Conservation (phyloP, 2,113 vertebrate genomes). For the Ageneiosus marmoratus region DNA sequence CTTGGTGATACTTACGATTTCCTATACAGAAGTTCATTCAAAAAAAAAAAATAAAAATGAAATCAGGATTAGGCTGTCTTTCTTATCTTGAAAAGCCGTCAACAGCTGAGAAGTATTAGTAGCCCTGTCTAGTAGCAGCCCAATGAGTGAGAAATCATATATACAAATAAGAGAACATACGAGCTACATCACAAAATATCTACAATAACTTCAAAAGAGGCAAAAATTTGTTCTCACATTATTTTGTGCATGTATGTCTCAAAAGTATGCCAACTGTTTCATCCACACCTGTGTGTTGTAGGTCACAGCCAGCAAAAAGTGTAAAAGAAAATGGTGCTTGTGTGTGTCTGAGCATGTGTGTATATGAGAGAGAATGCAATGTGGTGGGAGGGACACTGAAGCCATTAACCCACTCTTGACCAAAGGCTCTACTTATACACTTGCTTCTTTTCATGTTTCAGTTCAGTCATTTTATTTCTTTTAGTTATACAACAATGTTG, state of each 20-base stretch:
- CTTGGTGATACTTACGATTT: background rate
- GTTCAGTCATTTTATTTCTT: background rate
- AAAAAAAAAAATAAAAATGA: background rate
- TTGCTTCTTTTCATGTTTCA: background rate
- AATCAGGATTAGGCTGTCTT: background rate
- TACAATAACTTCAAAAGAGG: background rate
- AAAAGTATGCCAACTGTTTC: background rate
- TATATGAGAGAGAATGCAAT: slow-evolving; percentile 3
- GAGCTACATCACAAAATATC: background rate
- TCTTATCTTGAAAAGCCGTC: slow-evolving; percentile 2
- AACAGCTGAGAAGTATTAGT: slow-evolving; percentile 18
- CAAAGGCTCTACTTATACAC: background rate
- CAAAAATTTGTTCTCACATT: slow-evolving; percentile 26
- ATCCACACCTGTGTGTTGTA: background rate
- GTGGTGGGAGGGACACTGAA: slow-evolving; percentile 35
- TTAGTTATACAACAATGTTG: background rate
- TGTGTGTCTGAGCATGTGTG: background rate
- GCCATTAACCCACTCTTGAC: slow-evolving; percentile 44
- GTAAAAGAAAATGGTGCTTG: background rate
- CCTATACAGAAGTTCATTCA: background rate
- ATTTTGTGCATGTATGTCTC: background rate
- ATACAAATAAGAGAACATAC: background rate
- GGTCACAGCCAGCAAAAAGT: background rate
- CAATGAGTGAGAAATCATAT: background rate
- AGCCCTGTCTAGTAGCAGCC: slow-evolving; percentile 3